Conservation (phyloP, 2,113 vertebrate species). For the Ceratotherium simum region DNA sequence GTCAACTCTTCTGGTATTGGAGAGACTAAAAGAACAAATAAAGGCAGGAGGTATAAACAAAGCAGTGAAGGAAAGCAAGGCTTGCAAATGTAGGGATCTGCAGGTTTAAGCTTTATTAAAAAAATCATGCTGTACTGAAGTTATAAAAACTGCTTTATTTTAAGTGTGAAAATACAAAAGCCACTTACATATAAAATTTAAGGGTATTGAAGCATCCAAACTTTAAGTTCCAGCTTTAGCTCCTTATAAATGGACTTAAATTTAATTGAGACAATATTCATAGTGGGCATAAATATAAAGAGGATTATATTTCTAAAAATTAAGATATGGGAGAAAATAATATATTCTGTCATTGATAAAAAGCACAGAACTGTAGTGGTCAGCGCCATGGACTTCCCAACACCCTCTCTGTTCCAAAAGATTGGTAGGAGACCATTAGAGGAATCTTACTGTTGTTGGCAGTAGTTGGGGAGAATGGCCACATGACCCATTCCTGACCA, state of each 20-base stretch:
- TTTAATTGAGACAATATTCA: slow-evolving; percentile 14
- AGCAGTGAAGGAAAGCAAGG: not conserved
- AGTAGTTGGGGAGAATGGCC: not conserved
- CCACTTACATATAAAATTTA: slow-evolving; percentile 64
- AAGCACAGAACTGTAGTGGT: not conserved
- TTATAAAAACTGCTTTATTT: slow-evolving; percentile 83
- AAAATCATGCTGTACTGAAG: not conserved
- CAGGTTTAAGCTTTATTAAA: not conserved
- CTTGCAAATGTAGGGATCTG: not conserved
- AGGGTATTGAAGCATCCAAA: slow-evolving; percentile 13
- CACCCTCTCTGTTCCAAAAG: not conserved
- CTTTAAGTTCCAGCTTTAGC: slow-evolving; percentile 10
- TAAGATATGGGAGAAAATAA: not conserved
- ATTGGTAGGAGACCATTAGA: not conserved
- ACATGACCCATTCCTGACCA: not conserved
- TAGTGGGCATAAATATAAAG: slow-evolving; percentile 41
- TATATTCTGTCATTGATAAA: not conserved
- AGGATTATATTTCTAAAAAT: slow-evolving; percentile 25
- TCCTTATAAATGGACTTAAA: slow-evolving; percentile 27
- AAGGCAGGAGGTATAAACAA: not conserved
- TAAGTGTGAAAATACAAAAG: slow-evolving; percentile 79
- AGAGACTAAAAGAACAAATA: not conserved
- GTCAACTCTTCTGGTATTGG: not conserved
- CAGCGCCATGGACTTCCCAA: not conserved
- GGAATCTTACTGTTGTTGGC: not conserved